Evolutionary conservation across 2,888 invertebrate genomes (phyloP).

Genomic region (Ligdia adustata): DNA sequence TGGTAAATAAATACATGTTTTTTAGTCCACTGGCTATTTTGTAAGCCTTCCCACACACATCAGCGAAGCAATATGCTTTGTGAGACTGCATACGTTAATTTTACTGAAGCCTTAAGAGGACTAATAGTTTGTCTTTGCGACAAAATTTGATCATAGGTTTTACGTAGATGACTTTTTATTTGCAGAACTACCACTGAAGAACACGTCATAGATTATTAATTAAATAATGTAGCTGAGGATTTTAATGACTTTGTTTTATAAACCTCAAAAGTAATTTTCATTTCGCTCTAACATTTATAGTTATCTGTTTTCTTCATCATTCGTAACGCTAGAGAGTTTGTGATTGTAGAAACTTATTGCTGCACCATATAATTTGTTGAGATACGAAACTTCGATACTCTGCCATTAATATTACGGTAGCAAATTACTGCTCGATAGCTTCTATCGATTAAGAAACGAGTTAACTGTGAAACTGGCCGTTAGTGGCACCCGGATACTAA

Average conservation of each 20-base stretch:
- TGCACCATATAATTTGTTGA: constrained; percentile 16
- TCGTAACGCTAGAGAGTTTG: background rate
- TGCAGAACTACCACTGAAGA: no score
- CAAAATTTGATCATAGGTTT: no score
- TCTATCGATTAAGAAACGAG: constrained; percentile 35
- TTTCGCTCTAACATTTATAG: background rate
- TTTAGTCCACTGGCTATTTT: constrained; percentile 17
- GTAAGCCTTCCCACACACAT: constrained; percentile 22
- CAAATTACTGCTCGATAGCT: constrained; percentile 42
- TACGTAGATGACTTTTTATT: no score
- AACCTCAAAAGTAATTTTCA: background rate
- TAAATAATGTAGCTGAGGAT: no score
- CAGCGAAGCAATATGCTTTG: constrained; percentile 8
- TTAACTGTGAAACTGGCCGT: constrained; percentile 21
- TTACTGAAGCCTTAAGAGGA: no score
- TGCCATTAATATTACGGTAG: constrained; percentile 42
- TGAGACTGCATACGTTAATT: constrained; percentile 16
- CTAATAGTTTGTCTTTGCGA: no score
- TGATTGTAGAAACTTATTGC: constrained; percentile 1
- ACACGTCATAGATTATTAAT: no score
- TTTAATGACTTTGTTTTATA: no score
- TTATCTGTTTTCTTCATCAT: background rate
- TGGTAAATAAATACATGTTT: constrained; percentile 21
- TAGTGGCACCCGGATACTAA: constrained; percentile 21
- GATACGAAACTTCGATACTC: constrained; percentile 24